Evolutionary conservation across 2,113 vertebrate species (phyloP), one percentile per base, ranked within the genome.

Genomic region (Gadus chalcogrammus): DNA sequence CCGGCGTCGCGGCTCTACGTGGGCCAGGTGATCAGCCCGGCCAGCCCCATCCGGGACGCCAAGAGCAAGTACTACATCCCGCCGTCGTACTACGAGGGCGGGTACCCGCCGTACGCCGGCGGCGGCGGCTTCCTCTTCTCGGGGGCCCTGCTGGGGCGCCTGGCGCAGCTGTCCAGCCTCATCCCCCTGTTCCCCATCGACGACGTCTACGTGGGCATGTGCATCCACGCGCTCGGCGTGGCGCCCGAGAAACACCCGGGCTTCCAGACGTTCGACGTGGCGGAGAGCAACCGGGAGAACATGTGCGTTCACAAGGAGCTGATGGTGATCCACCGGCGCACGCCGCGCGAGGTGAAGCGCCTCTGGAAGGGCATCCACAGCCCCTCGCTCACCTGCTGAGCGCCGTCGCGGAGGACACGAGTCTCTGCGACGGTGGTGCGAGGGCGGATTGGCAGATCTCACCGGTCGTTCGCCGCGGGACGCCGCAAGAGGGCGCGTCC

Each of bases 51-150:
- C 20, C 84, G 92, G 1, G 70, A 77, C 61, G 64, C 76, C 0
- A 80, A 76, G 3, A 94, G 79, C 86, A 95, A 95, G 78, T 95
- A 95, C 77, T 95, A 86, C 28, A 87, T 95, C 20, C 93, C 94
- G 0, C 2, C 15, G 7, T 75, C 89, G 48, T 89, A 94, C 81
- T 93, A 78, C 0, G 61, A 89, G 0, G 82, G 87, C 0, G 58
- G 42, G 0, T 95, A 94, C 75, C 91, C 91, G 0, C 56, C 89
- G 0, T 95, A 95, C 17, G 88, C 91, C 0, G 92, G 90, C 0
- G 94, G 93, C 0, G 94, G 94, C 0, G 94, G 94, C 1, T 92
- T 93, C 64, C 64, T 95, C 0, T 83, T 94, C 3, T 91, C 89
- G 0, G 75, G 85, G 0, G 48, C 74, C 0, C 67, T 95, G 75